Evolutionary conservation across 2,113 vertebrate species (phyloP).

Genomic region (Rattus rattus): DNA sequence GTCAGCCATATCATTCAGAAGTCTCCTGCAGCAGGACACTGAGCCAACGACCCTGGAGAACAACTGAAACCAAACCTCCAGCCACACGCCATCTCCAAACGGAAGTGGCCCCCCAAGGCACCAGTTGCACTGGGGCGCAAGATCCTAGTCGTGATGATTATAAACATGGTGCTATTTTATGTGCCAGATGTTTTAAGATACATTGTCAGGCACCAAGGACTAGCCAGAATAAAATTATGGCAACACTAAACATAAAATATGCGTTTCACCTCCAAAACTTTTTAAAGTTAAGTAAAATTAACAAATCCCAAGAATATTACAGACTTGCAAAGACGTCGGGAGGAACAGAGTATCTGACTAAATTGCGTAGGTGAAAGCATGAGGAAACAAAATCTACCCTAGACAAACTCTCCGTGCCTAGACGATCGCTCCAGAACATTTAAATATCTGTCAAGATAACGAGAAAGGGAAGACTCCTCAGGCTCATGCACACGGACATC

Average conservation of each 20-base stretch:
- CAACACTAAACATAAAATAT: background rate
- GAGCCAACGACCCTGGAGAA: background rate
- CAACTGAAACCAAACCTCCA: fast-evolving
- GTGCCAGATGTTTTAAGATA: background rate
- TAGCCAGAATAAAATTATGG: background rate
- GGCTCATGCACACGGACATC: background rate
- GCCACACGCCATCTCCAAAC: background rate
- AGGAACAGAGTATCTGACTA: background rate
- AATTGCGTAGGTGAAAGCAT: background rate
- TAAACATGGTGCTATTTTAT: fast-evolving
- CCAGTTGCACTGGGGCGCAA: fast-evolving
- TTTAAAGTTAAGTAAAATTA: constrained; percentile 3
- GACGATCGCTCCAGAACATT: background rate
- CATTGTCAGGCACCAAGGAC: background rate
- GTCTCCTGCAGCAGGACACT: background rate
- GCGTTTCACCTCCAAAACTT: background rate
- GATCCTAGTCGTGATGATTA: background rate
- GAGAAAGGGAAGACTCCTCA: background rate
- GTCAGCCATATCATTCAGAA: background rate
- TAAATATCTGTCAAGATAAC: background rate
- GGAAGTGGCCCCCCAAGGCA: fast-evolving
- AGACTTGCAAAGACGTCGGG: background rate
- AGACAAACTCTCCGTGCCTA: no score
- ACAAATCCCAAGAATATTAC: constrained; percentile 3
- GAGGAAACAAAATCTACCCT: background rate